Evolutionary conservation across 2,113 vertebrate species (phyloP), one percentile per base, ranked within the genome.

Genomic region (Camelus bactrianus): DNA sequence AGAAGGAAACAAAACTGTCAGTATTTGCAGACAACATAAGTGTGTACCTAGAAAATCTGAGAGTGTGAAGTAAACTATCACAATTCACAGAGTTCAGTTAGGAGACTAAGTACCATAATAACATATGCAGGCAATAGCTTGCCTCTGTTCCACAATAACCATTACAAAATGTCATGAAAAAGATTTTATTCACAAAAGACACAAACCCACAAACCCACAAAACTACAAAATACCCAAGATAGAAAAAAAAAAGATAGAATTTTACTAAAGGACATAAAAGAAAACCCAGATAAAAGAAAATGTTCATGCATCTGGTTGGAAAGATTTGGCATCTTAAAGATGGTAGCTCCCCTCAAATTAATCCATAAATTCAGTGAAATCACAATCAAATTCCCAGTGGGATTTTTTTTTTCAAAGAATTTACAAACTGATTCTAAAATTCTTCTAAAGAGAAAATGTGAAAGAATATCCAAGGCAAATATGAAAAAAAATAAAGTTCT

Each of bases 241-340:
- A n/a, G 56, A 81, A 89, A 46, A 75, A 93, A 93, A 93, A 93
- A 84, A 64, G 72, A 87, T 48, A 86, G 85, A 80, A 54, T 70
- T 90, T 90, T 85, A 89, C 56, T 77, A 77, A 88, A 88, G 50
- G 20, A 83, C 24, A 93, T 76, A 67, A 89, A 96, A 94, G 84
- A 83, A 96, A 93, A 87, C 7, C 35, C 58, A 75, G 17, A 52
- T 85, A 72, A 80, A 77, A 75, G 62, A 86, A 82, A 80, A 54
- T 67, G 12, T 83, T 93, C 56, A 65, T 2, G 8, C 48, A 54
- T 77, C 91, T 80, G 56, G 17, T 46, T 83, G 38, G 72, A 89
- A 95, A 97, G 75, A 22, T 28, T 67, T 89, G 82, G 54, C 86
- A 54, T 46, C 42, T 0, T 82, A 82, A 94, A 94, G 70, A 56